Evolutionary conservation across 2,113 vertebrate species (phyloP).

Genomic region (Sturnira hondurensis): DNA sequence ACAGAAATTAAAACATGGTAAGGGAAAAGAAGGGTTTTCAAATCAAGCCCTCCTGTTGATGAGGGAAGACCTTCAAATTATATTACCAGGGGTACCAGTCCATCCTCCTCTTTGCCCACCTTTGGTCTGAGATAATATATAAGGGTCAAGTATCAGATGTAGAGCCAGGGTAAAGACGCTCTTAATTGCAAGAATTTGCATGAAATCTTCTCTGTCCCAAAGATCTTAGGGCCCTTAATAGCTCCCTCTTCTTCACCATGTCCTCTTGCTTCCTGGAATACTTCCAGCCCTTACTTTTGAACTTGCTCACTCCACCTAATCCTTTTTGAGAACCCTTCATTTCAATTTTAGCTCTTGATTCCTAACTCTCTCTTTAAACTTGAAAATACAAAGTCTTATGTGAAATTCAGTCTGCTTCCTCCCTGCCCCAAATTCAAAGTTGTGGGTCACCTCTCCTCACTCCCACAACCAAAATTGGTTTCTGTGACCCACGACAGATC

Average conservation of each 20-base stretch:
- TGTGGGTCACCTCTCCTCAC: neutral
- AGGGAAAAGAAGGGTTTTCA: neutral
- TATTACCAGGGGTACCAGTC: neutral
- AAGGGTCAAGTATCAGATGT: neutral
- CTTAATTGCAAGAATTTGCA: neutral
- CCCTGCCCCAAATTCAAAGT: neutral
- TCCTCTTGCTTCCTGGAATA: neutral
- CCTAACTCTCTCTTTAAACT: neutral
- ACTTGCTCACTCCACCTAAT: neutral
- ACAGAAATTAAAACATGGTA: neutral
- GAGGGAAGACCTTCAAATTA: neutral
- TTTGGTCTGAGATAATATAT: neutral
- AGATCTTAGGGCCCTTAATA: neutral
- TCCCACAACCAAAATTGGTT: neutral
- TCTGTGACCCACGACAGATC: neutral
- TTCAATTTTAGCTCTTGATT: neutral
- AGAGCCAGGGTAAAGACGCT: neutral
- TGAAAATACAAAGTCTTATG: neutral
- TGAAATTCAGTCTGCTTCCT: neutral
- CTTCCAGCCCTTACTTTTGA: neutral
- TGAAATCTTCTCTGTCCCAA: neutral
- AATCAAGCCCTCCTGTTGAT: neutral
- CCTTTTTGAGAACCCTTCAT: neutral
- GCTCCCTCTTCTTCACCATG: neutral
- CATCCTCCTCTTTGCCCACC: neutral